Conservation (phyloP, 2,888 invertebrate species). For the Aphodius granarius region DNA sequence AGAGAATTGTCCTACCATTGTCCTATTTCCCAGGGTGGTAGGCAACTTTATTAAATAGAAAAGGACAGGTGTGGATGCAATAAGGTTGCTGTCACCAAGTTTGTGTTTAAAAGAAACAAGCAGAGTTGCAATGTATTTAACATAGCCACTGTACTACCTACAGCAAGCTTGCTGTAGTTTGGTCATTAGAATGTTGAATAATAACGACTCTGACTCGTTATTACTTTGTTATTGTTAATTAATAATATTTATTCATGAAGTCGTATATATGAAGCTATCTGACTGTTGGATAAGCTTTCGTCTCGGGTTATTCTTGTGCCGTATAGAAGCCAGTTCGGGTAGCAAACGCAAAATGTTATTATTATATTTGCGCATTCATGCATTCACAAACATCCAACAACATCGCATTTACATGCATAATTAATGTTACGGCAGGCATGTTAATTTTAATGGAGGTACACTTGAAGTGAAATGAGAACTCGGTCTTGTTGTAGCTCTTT, state of each 20-base stretch:
- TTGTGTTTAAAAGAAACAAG: too few species aligned
- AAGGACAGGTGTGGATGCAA: too few species aligned
- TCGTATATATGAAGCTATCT: background rate
- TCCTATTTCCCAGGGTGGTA: too few species aligned
- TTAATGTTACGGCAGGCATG: constrained; percentile 1
- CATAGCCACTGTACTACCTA: too few species aligned
- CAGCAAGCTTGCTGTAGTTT: too few species aligned
- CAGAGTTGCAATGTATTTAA: too few species aligned
- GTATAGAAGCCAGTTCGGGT: background rate
- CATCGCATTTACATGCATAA: constrained; percentile 1
- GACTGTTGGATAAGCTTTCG: background rate
- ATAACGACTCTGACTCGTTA: too few species aligned
- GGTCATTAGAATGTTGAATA: too few species aligned
- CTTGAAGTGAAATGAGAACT: background rate
- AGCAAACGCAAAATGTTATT: background rate
- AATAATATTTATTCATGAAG: background rate
- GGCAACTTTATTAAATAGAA: too few species aligned
- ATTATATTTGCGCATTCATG: background rate
- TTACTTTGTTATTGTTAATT: background rate
- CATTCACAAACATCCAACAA: constrained; percentile 4
- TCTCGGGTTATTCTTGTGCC: background rate
- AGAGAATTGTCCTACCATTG: too few species aligned
- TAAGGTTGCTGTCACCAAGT: too few species aligned
- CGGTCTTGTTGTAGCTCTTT: too few species aligned
- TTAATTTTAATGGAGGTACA: constrained; percentile 5